Evolutionary conservation across 2,888 invertebrate species (phyloP), one percentile per base, ranked within the genome.

Genomic region (Ceraclea dissimilis): DNA sequence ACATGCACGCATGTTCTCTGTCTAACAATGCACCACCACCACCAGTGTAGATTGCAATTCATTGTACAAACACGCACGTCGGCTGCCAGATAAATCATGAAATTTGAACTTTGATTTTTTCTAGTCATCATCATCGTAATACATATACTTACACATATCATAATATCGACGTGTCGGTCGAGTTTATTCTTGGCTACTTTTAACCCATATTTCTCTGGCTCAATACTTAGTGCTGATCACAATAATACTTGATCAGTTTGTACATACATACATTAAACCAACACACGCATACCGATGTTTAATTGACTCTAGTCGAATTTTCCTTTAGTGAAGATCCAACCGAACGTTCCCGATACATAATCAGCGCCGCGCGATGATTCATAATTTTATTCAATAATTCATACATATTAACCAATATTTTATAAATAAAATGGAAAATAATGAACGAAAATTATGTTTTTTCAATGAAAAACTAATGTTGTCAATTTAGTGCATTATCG

Each of bases 181-280:
- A 17, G 46, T 49, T 59, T 61, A 61, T 61, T 61, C 53, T 33
- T 49, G 57, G 59, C 61, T 48, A 51, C 47, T 50, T 59, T 57
- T 61, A 61, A 59, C 59, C 61, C 61, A 61, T 59, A 61, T 61
- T 55, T 51, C 57, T 33, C 57, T 26, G 49, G 49, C 58, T 44
- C 34, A 26, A 26, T 26, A 26, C 26, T 39, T 39, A 16, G 39
- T 5, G 39, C 13, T 16, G 39, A 39, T 39, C 39, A 39, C 39
- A 39, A 39, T 16, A 39, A 39, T 26, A 26, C 26, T 26, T 10
- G 26, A 26, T 39, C 16, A 16, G 39, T 39, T 39, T 39, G 39
- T 39, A n/a, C 39, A 2, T 39, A 39, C 39, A 16, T 16, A n/a
- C n/a, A n/a, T 39, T 8, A 13, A 39, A 39, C 39, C 13, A n/a